phyloP scores from a whole-genome alignment of 2,797 vertebrate species.

The Limnodromus scolopaceus region DNA sequence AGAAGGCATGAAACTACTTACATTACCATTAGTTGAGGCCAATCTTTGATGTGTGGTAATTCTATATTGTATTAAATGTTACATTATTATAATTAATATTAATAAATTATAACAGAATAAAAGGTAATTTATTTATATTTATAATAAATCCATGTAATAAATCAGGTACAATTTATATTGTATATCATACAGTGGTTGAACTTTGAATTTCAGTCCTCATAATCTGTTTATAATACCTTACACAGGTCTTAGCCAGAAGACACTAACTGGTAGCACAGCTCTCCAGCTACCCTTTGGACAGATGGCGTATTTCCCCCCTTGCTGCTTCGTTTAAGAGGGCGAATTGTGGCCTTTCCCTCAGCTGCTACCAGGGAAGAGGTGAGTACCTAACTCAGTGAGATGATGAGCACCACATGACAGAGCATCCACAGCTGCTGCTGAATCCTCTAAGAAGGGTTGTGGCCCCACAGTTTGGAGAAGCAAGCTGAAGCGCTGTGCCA shows the following conservation, averaged over 20 bases:
- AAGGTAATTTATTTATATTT: not conserved
- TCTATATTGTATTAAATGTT: not conserved
- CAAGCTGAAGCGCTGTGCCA: not conserved
- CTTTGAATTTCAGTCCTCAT: not conserved
- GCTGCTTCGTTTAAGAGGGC: not conserved
- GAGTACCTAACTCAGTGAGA: not conserved
- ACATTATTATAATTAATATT: not conserved
- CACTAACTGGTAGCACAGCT: not conserved
- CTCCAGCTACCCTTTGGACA: not conserved
- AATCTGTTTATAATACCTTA: not conserved
- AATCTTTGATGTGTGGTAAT: not conserved
- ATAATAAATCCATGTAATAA: not conserved
- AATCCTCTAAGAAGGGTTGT: not conserved
- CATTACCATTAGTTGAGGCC: not conserved
- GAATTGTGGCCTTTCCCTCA: not conserved
- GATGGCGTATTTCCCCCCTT: not conserved
- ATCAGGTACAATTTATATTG: not conserved
- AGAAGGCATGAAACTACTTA: not conserved
- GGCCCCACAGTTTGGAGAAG: not conserved
- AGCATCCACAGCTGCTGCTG: not conserved
- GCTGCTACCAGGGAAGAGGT: not conserved
- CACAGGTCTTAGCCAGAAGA: not conserved
- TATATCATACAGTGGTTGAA: not conserved
- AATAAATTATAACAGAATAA: not conserved
- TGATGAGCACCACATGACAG: accelerated